Percentiles rank a stretch among this genome's conserved stretches.
Conservation (phyloP, 2,888 invertebrate species). For the Cephus pulcher region DNA sequence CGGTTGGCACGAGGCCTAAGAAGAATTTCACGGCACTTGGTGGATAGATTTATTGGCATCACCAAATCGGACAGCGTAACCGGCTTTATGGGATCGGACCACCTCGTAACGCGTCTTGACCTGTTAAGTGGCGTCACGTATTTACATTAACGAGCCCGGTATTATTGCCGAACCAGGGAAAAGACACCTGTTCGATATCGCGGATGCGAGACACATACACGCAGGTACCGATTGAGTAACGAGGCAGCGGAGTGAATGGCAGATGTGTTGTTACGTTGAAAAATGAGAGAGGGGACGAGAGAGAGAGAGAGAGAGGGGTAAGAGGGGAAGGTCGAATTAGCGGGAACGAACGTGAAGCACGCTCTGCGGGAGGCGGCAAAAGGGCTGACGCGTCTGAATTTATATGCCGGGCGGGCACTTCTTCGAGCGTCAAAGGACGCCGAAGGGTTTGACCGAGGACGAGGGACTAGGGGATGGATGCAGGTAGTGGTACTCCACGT, state of each 20-base stretch:
- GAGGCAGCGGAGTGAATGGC: neutral
- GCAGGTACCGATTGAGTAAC: neutral
- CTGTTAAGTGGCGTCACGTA: neutral
- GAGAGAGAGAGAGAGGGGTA: too few relatives aligned
- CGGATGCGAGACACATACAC: neutral
- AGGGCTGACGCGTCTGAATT: neutral
- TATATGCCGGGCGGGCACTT: neutral
- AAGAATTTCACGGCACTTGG: slow-evolving; percentile 46
- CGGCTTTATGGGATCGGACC: neutral
- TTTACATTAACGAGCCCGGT: neutral
- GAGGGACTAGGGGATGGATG: neutral
- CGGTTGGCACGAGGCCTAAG: slow-evolving; percentile 24
- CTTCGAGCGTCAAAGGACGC: neutral
- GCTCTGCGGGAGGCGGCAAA: neutral
- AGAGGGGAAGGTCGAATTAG: too few relatives aligned
- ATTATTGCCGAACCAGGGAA: neutral
- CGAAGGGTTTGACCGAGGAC: neutral
- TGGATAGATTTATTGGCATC: slow-evolving; percentile 42
- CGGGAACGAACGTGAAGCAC: neutral
- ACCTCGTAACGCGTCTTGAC: neutral
- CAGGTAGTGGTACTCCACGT: neutral
- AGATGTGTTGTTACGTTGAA: neutral
- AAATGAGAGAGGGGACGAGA: too few relatives aligned
- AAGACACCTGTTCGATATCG: neutral
- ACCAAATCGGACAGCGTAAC: slow-evolving; percentile 33